Percentiles rank a stretch among this genome's conserved stretches.
These are phyloP conservation scores for Temnopleurus reevesii DNA, from an alignment of 53 echinoderm and acorn worm genomes.

Conservation along the genomic window DNA sequence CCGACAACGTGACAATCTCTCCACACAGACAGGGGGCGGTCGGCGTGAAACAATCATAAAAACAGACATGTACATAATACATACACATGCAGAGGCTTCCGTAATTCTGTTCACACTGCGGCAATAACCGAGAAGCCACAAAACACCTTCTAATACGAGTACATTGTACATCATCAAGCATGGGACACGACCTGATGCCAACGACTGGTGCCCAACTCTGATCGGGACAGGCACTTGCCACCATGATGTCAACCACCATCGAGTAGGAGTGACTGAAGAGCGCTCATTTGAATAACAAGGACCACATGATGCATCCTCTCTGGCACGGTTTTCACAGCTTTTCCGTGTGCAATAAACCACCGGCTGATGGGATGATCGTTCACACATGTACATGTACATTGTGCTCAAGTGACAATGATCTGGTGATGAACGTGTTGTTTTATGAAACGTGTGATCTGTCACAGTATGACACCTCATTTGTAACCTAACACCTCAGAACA, in stretches of 20 bases:
- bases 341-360: background rate
- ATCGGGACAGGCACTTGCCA: background rate
- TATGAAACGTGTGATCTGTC: background rate
- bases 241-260: background rate
- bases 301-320: background rate
- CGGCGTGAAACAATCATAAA: no score
- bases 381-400: background rate
- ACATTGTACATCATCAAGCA: no score
- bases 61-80: no score
- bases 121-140: background rate
- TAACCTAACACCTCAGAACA: no score
- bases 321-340: background rate
- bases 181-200: background rate
- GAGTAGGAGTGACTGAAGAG: constrained; percentile 1
- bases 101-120: background rate
- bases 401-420: background rate
- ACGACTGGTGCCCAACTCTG: background rate
- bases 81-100: no score
- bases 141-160: background rate
- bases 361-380: background rate
- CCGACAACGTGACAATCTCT: background rate
- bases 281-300: constrained; percentile 39
- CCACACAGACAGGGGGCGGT: constrained; percentile 31
- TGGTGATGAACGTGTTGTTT: background rate
- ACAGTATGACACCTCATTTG: no score